These are phyloP conservation scores for Rapana venosa DNA, from an alignment of 2,888 invertebrate species.

Conservation along the genomic window DNA sequence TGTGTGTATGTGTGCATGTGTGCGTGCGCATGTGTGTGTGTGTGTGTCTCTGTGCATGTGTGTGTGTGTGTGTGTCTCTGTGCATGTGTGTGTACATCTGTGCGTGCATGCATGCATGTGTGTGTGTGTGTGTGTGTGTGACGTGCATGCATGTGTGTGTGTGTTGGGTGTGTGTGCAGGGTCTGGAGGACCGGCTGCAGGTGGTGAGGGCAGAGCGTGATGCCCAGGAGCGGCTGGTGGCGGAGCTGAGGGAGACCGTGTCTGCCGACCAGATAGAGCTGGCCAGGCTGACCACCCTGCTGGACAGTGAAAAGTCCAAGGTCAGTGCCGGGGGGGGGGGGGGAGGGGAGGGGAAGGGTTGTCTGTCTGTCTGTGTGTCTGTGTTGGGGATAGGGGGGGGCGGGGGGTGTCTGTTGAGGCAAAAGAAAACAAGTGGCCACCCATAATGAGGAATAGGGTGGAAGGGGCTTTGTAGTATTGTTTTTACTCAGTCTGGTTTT, in stretches of 20 bases:
- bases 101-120: no score
- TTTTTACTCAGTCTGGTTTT: no score
- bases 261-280: conserved; percentile 89
- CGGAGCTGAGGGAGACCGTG: conserved; percentile 83
- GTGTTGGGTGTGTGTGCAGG: conserved; percentile 48
- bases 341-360: no score
- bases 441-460: no score
- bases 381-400: neutral
- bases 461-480: no score
- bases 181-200: conserved; percentile 87
- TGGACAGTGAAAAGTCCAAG: conserved; percentile 92
- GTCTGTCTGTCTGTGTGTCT: conserved; percentile 75
- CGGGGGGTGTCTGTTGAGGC: no score
- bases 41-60: no score
- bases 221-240: conserved; percentile 86
- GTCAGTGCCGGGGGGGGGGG: conserved; percentile 75
- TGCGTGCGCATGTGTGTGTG: no score
- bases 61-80: neutral
- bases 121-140: no score
- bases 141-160: no score
- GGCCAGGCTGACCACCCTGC: conserved; percentile 85
- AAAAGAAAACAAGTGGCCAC: no score
- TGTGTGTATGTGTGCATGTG: no score
- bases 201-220: conserved; percentile 85
- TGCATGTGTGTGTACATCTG: neutral